Conservation (phyloP, 2,113 vertebrate genomes). For the Polypterus bichir region DNA sequence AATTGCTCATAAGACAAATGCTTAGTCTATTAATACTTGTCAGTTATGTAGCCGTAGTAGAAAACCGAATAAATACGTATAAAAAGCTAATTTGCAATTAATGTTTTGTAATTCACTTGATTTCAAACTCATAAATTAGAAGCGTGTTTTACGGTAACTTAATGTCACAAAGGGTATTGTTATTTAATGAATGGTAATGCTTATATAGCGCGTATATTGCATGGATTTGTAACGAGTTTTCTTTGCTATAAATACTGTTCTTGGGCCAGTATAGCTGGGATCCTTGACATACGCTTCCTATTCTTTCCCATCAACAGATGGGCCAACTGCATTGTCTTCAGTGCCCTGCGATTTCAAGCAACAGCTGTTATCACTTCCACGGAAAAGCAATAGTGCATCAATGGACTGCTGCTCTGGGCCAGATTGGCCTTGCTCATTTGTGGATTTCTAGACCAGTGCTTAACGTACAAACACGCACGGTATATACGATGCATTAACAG, state of each 20-base stretch:
- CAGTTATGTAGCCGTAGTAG: too few species aligned
- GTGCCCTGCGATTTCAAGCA: constrained; percentile 71
- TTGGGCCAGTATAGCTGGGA: constrained; percentile 62
- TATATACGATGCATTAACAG: too few species aligned
- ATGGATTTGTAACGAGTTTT: constrained; percentile 64
- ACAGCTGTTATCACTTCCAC: constrained; percentile 82
- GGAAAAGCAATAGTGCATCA: constrained; percentile 44
- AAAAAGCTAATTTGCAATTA: too few species aligned
- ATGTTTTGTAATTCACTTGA: too few species aligned
- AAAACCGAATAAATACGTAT: too few species aligned
- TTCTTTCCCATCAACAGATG: constrained; percentile 91
- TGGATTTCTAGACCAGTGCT: too few species aligned
- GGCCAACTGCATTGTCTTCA: constrained; percentile 58
- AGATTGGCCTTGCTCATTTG: constrained; percentile 49
- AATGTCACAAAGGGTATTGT: constrained; percentile 70
- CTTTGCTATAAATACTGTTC: constrained; percentile 55
- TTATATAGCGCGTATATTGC: constrained; percentile 90
- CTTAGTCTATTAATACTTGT: too few species aligned
- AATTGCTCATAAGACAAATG: too few species aligned
- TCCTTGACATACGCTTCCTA: constrained; percentile 86
- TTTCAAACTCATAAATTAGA: constrained; percentile 50
- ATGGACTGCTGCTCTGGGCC: constrained; percentile 27
- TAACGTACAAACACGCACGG: too few species aligned
- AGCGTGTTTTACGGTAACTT: constrained; percentile 67
- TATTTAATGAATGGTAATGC: constrained; percentile 69